Base-by-base conservation (phyloP, 2,113 vertebrate species). In the Lynx canadensis region DNA sequence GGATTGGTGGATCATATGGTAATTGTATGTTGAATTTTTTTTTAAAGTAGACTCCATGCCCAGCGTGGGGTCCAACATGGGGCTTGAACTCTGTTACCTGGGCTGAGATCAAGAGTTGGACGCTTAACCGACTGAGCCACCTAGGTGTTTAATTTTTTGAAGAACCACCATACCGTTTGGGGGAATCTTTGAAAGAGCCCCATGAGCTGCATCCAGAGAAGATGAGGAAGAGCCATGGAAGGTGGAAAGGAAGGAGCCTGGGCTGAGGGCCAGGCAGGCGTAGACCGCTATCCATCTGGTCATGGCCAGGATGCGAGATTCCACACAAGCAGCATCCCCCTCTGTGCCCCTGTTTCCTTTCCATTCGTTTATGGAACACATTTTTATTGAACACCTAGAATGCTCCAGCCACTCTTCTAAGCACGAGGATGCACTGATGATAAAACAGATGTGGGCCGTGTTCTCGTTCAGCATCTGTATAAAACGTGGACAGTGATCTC, bases 291-390 rank as follows among this genome's bases (percentile, higher is more conserved):
- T 16, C 52, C 13, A 45, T 71, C 33, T 1, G 38, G 9, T 16
- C 7, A 5, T 6, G 6, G 33, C 21, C 18, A 3, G 38, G 60
- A 8, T 0, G 31, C 0, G 27, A 4, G 21, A 45, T 23, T 55
- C 48, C 55, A 13, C 0, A 6, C 0, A 2, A 12, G 48, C 4
- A 57, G 21, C 33, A 1, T 3, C 8, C 68, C 13, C 5, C 27
- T n/a, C 27, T 10, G 80, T 60, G 12, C 25, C 68, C 45, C 11
- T 0, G 7, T 27, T 74, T 57, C 91, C 65, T 41, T 88, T 81
- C 16, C 5, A 12, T 31, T 55, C 18, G 1, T 29, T 52, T 19
- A 31, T 9, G 45, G 41, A 57, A 8, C 1, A 4, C 25, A 29
- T 69, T 36, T 85, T 84, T 27, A 23, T 1, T 4, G 45, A 31